These are phyloP conservation scores for Andrena camellia DNA, from an alignment of 2,888 invertebrate species.

Conservation along the genomic window DNA sequence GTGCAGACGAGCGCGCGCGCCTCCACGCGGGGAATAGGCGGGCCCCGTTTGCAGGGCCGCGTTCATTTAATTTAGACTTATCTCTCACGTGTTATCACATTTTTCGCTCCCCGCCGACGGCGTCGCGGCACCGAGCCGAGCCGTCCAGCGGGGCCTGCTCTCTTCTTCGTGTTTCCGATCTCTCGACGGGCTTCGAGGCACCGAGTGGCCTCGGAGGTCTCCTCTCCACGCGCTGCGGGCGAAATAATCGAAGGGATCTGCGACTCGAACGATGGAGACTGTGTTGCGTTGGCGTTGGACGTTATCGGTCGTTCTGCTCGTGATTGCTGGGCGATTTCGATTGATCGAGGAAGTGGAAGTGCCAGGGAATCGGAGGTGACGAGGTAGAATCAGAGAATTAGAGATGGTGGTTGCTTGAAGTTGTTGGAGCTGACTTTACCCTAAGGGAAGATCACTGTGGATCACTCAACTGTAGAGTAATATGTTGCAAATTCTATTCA, in stretches of 20 bases:
- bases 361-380: not conserved
- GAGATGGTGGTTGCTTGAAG: not conserved
- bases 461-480: not conserved
- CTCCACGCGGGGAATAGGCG: constrained; percentile 26
- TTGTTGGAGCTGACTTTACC: not conserved
- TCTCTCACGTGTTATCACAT: constrained; percentile 81
- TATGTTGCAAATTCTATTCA: too few species aligned
- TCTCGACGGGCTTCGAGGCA: constrained; percentile 19
- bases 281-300: not conserved
- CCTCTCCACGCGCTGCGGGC: not conserved
- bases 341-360: not conserved
- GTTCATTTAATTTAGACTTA: constrained; percentile 73
- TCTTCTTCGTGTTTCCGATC: not conserved
- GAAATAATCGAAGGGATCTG: too few species aligned
- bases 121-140: constrained; percentile 27
- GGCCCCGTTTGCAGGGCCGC: constrained; percentile 60
- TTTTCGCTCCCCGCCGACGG: constrained; percentile 74
- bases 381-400: not conserved
- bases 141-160: constrained; percentile 10
- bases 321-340: not conserved
- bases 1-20: constrained; percentile 20
- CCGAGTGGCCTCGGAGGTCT: not conserved
- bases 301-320: not conserved
- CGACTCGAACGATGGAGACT: not conserved
- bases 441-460: too few species aligned